Percentiles rank a stretch among this genome's conserved stretches.
phyloP scores from a whole-genome alignment of 2,888 invertebrate species.

The Drosophila paucipuncta region DNA sequence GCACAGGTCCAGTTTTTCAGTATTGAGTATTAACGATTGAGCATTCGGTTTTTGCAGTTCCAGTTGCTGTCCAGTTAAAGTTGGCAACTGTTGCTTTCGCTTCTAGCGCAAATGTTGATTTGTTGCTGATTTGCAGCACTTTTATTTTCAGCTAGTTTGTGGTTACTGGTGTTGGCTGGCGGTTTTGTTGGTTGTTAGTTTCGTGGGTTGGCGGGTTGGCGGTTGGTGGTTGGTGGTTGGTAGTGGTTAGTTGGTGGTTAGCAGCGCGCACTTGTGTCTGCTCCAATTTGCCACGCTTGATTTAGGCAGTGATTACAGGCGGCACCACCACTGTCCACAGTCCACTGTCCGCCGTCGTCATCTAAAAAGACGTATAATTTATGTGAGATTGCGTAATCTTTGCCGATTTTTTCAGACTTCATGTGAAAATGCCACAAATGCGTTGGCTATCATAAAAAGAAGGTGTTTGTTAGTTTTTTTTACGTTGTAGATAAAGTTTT shows the following conservation, averaged over 20 bases:
- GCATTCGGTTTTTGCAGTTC: slow-evolving; percentile 10
- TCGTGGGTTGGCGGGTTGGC: slow-evolving; percentile 11
- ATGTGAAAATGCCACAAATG: slow-evolving; percentile 73
- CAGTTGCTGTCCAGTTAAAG: slow-evolving; percentile 51
- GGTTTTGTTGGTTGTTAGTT: slow-evolving; percentile 26
- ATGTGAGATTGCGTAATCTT: slow-evolving; percentile 73
- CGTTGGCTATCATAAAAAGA: slow-evolving; percentile 42
- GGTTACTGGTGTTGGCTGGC: slow-evolving; percentile 34
- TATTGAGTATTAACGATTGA: slow-evolving; percentile 13
- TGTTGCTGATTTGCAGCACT: slow-evolving; percentile 52
- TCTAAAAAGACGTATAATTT: slow-evolving; percentile 70
- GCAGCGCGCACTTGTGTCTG: slow-evolving; percentile 74
- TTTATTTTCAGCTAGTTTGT: slow-evolving; percentile 52
- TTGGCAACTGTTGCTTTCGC: slow-evolving; percentile 72
- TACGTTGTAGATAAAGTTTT: slow-evolving; percentile 27
- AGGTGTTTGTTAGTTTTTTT: slow-evolving; percentile 14
- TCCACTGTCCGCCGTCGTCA: slow-evolving; percentile 30
- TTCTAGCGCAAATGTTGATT: slow-evolving; percentile 63
- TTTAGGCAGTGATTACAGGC: slow-evolving; percentile 76
- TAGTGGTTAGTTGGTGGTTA: slow-evolving; percentile 33
- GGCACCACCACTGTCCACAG: slow-evolving; percentile 37
- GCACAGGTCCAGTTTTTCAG: slow-evolving; percentile 46
- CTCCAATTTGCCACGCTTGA: slow-evolving; percentile 81
- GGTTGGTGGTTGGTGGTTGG: slow-evolving; percentile 16
- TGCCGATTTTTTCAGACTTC: slow-evolving; percentile 46